These are phyloP conservation scores for Cataglyphis albicans DNA, from an alignment of 2,888 invertebrate species.

Conservation along the genomic window DNA sequence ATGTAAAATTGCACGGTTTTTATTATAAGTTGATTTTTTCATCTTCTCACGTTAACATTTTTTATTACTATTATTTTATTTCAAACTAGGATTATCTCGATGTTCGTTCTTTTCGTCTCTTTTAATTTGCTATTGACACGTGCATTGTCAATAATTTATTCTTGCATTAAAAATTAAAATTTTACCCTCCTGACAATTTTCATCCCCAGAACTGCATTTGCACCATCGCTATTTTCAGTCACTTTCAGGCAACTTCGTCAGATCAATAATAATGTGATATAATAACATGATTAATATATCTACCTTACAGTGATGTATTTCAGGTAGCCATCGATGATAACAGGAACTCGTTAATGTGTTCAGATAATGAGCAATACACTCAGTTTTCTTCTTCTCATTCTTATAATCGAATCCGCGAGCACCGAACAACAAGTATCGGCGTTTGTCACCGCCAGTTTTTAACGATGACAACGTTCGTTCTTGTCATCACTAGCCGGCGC, in stretches of 20 bases:
- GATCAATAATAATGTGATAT: not conserved
- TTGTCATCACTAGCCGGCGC: slow-evolving; percentile 10
- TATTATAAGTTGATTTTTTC: not conserved
- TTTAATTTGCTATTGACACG: not conserved
- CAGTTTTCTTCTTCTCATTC: not conserved
- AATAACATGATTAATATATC: not conserved
- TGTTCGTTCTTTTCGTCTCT: not conserved
- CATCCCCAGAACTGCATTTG: not conserved
- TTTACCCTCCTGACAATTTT: not conserved
- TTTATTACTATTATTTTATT: not conserved
- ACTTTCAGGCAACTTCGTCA: not conserved
- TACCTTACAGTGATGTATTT: not conserved
- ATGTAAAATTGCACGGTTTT: not conserved
- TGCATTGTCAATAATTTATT: not conserved
- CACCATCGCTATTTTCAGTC: not conserved
- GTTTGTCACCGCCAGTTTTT: slow-evolving; percentile 46
- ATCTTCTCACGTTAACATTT: not conserved
- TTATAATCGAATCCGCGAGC: slow-evolving; percentile 11
- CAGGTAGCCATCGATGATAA: not conserved
- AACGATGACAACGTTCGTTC: slow-evolving; percentile 23
- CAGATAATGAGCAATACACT: slow-evolving; percentile 21
- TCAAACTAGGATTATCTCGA: not conserved
- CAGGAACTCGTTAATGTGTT: not conserved
- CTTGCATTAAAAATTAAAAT: not conserved
- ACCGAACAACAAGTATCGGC: not conserved